Conservation (phyloP, 2,888 invertebrate species). For the Brassicogethes aeneus region DNA sequence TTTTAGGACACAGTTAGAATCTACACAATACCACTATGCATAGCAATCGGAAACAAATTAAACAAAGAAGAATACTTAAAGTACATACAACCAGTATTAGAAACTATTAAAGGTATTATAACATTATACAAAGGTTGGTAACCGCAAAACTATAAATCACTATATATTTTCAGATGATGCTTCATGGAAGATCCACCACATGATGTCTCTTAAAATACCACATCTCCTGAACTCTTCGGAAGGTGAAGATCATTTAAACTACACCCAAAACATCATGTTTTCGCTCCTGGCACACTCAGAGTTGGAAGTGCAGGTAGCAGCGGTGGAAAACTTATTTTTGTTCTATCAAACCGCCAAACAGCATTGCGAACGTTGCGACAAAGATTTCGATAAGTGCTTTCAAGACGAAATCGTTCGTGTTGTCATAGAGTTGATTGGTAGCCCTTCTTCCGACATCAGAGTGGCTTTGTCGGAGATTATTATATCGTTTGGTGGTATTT, state of each 20-base stretch:
- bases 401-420: constrained; percentile 27
- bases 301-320: constrained; percentile 27
- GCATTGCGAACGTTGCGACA: constrained; percentile 9
- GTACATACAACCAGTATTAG: too few species aligned
- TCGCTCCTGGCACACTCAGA: constrained; percentile 27
- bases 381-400: constrained; percentile 29
- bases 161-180: too few species aligned
- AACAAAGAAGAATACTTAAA: neutral
- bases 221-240: constrained; percentile 4
- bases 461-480: constrained; percentile 29
- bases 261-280: constrained; percentile 17
- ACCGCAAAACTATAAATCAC: too few species aligned
- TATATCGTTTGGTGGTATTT: constrained; percentile 23
- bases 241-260: neutral
- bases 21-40: neutral
- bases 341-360: constrained; percentile 27
- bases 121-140: too few species aligned
- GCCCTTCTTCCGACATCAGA: constrained; percentile 27
- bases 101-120: too few species aligned
- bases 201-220: constrained; percentile 25
- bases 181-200: constrained; percentile 32
- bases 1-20: constrained; percentile 30
- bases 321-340: constrained; percentile 26
- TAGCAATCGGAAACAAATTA: neutral
- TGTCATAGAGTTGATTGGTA: constrained; percentile 18